A percentile compares a stretch with the other conserved stretches of the same genome.
Conservation (phyloP, 2,888 invertebrate genomes). For the Protula sp. region DNA sequence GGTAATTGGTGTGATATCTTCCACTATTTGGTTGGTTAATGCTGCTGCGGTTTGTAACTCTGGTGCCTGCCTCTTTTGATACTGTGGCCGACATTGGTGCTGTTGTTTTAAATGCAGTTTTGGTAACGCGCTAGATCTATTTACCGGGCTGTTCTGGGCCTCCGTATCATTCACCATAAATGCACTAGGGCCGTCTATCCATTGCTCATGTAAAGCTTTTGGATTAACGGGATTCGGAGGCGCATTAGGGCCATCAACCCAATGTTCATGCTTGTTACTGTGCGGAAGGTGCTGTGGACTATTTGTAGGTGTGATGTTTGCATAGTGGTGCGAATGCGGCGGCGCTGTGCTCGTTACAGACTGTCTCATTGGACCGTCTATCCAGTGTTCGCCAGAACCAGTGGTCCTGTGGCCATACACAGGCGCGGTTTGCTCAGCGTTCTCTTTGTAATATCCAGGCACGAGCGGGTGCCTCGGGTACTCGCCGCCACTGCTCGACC, state of each 20-base stretch:
- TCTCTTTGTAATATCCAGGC: too few species aligned
- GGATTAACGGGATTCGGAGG: neutral
- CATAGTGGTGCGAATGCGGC: neutral
- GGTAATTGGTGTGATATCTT: too few species aligned
- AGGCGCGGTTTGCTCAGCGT: neutral
- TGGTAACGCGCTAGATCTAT: too few species aligned
- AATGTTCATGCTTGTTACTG: too few species aligned
- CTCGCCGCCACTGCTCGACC: too few species aligned
- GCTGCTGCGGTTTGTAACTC: too few species aligned
- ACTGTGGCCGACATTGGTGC: too few species aligned
- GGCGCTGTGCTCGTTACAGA: neutral
- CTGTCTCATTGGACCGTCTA: slow-evolving; percentile 12
- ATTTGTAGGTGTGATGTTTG: neutral
- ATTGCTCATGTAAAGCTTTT: slow-evolving; percentile 47
- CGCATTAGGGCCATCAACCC: neutral
- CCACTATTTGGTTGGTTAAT: too few species aligned
- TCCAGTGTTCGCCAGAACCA: slow-evolving; percentile 15
- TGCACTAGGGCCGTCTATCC: slow-evolving; percentile 63
- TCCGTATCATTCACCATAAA: slow-evolving; percentile 10
- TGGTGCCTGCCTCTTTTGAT: too few species aligned
- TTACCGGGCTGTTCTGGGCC: too few species aligned
- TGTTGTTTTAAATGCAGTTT: too few species aligned
- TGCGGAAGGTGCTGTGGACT: neutral
- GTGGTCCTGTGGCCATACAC: neutral
- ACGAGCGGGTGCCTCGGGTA: too few species aligned